Evolutionary conservation across 2,888 invertebrate species (phyloP), one percentile per base, ranked within the genome.

Genomic region (Theretra japonica): DNA sequence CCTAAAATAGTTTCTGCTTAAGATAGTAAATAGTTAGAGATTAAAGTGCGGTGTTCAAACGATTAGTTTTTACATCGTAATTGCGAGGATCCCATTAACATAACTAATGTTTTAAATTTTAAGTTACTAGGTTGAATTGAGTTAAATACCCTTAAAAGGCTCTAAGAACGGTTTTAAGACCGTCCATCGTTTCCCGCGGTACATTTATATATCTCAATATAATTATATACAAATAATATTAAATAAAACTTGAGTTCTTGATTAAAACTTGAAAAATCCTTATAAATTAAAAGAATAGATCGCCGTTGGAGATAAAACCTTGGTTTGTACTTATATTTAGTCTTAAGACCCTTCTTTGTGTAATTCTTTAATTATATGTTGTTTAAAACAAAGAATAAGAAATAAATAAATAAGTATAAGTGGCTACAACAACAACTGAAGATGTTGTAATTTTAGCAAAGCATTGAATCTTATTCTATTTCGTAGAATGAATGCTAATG

Each of bases 61-160:
- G 25, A 58, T 28, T 58, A 58, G 58, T 58, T 58, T n/a, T 41
- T 53, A 53, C 33, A 33, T 62, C 62, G 41, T 41, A 41, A 41
- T 41, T 41, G 62, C 33, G 62, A 33, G 53, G 11, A 33, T 41
- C 33, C 15, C 21, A n/a, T 21, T 62, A n/a, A 62, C 62, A 62
- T 33, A n/a, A 62, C 21, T 8, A 62, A 62, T 62, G 33, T 53
- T 53, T 53, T 53, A n/a, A n/a, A 53, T 53, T 53, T 53, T n/a
- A n/a, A 53, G 53, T 53, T 53, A n/a, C 53, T n/a, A 53, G 5
- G 19, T 53, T 53, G 53, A 53, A n/a, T 53, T 53, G n/a, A 53
- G 6, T 41, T n/a, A 53, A 4, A 53, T 53, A 53, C 7, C n/a
- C 53, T 4, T 53, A 53, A 53, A 53, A 53, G 53, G 17, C 19